Evolutionary conservation across 2,888 invertebrate genomes (phyloP).

Genomic region (Cremastinae sp.): DNA sequence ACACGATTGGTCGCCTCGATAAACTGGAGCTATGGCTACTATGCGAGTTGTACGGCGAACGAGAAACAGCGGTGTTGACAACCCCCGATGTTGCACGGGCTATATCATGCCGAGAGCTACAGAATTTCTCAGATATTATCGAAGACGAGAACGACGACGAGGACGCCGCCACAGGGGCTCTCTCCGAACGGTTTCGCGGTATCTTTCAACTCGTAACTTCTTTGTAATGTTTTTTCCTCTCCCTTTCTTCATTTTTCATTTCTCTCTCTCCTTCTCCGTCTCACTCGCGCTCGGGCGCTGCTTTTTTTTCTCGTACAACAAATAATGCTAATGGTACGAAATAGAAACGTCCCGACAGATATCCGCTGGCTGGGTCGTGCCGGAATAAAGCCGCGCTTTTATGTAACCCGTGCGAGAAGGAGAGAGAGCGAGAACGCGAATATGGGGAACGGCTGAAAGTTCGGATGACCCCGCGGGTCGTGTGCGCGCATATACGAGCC

Average conservation of each 20-base stretch:
- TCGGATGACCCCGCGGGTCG: conserved; percentile 52
- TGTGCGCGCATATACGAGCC: too few species aligned
- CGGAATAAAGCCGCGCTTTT: conserved; percentile 28
- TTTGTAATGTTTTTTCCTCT: conserved; percentile 29
- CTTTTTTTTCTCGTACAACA: conserved; percentile 21
- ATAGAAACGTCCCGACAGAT: conserved; percentile 58
- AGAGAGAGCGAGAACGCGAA: conserved; percentile 25
- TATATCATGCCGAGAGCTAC: conserved; percentile 46
- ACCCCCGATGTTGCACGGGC: conserved; percentile 45
- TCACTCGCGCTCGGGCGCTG: not conserved
- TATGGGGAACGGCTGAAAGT: conserved; percentile 46
- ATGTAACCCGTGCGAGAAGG: conserved; percentile 9
- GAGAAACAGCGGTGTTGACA: conserved; percentile 59
- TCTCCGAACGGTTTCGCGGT: conserved; percentile 50
- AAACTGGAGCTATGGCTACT: conserved; percentile 61
- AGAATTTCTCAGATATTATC: conserved; percentile 62
- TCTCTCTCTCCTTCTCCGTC: conserved; percentile 1
- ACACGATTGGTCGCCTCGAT: conserved; percentile 57
- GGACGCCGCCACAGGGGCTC: conserved; percentile 58
- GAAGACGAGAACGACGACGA: conserved; percentile 45
- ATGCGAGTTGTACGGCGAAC: conserved; percentile 46
- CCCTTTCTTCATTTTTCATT: conserved; percentile 16
- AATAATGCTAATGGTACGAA: conserved; percentile 54
- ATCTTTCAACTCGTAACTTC: conserved; percentile 54
- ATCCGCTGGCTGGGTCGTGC: conserved; percentile 42